phyloP scores from a whole-genome alignment of 2,113 vertebrate genomes.

The Albula glossodonta region DNA sequence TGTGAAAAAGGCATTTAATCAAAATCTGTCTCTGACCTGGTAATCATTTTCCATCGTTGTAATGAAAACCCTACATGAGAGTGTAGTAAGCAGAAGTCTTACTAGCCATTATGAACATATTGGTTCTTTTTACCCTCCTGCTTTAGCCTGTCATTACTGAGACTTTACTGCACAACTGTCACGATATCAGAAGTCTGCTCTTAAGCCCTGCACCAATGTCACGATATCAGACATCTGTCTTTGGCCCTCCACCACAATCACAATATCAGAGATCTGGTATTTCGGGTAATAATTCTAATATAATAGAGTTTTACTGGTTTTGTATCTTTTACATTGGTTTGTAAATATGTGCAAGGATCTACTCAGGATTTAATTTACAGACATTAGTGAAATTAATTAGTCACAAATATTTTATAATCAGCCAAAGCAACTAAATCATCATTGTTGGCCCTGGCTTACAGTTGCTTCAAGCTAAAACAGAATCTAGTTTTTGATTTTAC shows the following conservation, averaged over 20 bases:
- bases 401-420: no score
- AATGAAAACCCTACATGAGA: slow-evolving; percentile 12
- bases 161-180: not conserved
- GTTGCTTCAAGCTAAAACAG: no score
- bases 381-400: no score
- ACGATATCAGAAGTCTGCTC: not conserved
- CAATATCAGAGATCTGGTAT: not conserved
- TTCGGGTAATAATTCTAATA: not conserved
- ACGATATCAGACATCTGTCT: not conserved
- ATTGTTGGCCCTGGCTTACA: no score
- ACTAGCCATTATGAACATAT: not conserved
- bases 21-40: slow-evolving; percentile 32
- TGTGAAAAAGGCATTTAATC: slow-evolving; percentile 17
- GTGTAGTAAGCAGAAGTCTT: not conserved
- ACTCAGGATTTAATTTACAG: no score
- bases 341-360: no score
- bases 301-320: no score
- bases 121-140: slow-evolving; percentile 21
- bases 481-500: no score
- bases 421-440: no score
- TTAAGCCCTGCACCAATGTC: not conserved
- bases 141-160: slow-evolving; percentile 28
- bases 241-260: not conserved
- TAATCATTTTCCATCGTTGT: slow-evolving; percentile 32
- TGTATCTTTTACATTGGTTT: no score